phyloP scores from a whole-genome alignment of 53 echinoderm and acorn worm species.

The Paracentrotus lividus region DNA sequence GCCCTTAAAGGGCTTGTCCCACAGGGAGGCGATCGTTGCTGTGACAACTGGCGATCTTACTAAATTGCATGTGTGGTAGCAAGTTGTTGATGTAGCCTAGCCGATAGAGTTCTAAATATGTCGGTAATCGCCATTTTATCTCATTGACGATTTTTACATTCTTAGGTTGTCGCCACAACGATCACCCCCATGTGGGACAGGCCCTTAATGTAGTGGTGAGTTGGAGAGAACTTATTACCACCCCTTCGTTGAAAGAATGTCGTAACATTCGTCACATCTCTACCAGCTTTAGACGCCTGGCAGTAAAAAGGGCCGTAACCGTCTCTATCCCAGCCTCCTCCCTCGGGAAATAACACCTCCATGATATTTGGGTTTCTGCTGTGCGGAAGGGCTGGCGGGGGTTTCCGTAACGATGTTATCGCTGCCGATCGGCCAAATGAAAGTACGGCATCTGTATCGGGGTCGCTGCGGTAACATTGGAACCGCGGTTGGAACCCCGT shows the following conservation, averaged over 20 bases:
- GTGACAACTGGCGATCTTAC: too few relatives aligned
- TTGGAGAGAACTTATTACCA: too few relatives aligned
- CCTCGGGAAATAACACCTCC: background rate
- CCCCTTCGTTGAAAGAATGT: background rate
- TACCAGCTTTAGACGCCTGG: background rate
- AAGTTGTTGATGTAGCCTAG: too few relatives aligned
- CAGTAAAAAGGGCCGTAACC: background rate
- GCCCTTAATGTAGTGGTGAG: too few relatives aligned
- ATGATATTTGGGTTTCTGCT: background rate
- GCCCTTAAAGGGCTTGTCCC: too few relatives aligned
- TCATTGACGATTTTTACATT: too few relatives aligned
- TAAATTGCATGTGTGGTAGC: too few relatives aligned
- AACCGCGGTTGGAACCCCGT: background rate
- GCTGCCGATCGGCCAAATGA: background rate
- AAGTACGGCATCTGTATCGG: background rate
- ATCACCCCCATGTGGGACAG: too few relatives aligned
- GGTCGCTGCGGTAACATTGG: conserved; percentile 20
- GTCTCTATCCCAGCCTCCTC: background rate
- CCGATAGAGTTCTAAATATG: too few relatives aligned
- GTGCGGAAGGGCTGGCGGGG: background rate
- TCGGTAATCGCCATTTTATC: too few relatives aligned
- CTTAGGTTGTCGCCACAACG: too few relatives aligned
- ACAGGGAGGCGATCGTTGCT: too few relatives aligned
- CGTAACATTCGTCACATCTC: background rate
- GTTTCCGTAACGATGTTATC: background rate